Conservation (phyloP, 2,888 invertebrate species). For the Acanthacorydalis orientalis region DNA sequence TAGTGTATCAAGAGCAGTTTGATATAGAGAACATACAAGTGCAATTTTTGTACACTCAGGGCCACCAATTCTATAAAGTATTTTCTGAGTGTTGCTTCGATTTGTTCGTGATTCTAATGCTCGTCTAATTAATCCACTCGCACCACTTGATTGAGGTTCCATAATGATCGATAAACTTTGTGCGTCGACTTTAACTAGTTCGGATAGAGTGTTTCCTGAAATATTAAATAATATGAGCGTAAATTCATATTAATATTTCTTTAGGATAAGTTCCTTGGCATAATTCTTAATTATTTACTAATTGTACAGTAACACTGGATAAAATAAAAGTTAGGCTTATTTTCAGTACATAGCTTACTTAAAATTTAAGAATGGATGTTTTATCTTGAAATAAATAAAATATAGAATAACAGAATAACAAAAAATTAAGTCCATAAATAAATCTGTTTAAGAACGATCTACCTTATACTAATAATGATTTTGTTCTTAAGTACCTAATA, state of each 20-base stretch:
- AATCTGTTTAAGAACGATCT: too few relatives aligned
- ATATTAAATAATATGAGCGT: slow-evolving; percentile 3
- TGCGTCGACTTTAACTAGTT: slow-evolving; percentile 28
- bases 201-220: slow-evolving; percentile 28
- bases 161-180: slow-evolving; percentile 1
- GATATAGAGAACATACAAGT: slow-evolving; percentile 79
- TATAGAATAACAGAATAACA: too few relatives aligned
- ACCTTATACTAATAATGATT: too few relatives aligned
- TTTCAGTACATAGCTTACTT: too few relatives aligned
- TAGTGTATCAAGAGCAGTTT: slow-evolving; percentile 76
- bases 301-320: too few relatives aligned
- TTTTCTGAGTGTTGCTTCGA: slow-evolving; percentile 43
- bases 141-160: slow-evolving; percentile 20
- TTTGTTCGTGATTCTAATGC: slow-evolving; percentile 41
- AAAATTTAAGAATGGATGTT: too few relatives aligned
- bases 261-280: too few relatives aligned
- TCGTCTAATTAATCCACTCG: slow-evolving; percentile 31
- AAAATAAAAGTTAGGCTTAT: too few relatives aligned
- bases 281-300: too few relatives aligned
- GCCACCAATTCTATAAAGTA: slow-evolving; percentile 60
- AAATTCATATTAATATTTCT: too few relatives aligned
- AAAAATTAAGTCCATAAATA: too few relatives aligned
- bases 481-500: slow-evolving; percentile 35
- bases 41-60: slow-evolving; percentile 70
- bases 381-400: too few relatives aligned